Evolutionary conservation across 1,140 invertebrate genomes (phyloP).

Genomic region (Caligus rogercresseyi): DNA sequence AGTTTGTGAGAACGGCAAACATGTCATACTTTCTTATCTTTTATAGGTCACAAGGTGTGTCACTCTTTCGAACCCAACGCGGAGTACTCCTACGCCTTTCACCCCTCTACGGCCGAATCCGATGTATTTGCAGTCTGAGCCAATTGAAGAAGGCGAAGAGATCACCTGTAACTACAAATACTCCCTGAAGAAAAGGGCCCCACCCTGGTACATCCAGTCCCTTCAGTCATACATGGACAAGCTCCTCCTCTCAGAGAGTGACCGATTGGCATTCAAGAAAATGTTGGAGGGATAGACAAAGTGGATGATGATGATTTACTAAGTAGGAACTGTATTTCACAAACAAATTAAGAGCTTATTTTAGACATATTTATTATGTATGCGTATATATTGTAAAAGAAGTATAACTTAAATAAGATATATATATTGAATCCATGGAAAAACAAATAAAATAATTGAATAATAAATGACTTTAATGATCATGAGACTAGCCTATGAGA

Average conservation of each 20-base stretch:
- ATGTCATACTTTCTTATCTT: no score
- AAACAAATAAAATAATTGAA: no score
- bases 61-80: conserved; percentile 8
- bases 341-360: no score
- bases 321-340: no score
- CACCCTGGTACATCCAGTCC: neutral
- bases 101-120: conserved; percentile 2
- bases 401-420: no score
- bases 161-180: conserved; percentile 9
- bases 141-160: neutral
- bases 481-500: no score
- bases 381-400: no score
- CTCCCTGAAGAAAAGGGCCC: neutral
- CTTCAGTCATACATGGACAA: neutral
- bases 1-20: no score
- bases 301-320: no score
- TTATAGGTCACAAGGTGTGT: conserved; percentile 5
- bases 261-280: neutral
- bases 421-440: no score
- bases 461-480: no score
- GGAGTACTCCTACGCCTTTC: conserved; percentile 2
- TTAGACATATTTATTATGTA: no score
- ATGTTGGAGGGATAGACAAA: neutral
- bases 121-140: neutral
- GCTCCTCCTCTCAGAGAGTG: neutral